phyloP scores from a whole-genome alignment of 2,888 invertebrate genomes.

The Aethes cnicana region DNA sequence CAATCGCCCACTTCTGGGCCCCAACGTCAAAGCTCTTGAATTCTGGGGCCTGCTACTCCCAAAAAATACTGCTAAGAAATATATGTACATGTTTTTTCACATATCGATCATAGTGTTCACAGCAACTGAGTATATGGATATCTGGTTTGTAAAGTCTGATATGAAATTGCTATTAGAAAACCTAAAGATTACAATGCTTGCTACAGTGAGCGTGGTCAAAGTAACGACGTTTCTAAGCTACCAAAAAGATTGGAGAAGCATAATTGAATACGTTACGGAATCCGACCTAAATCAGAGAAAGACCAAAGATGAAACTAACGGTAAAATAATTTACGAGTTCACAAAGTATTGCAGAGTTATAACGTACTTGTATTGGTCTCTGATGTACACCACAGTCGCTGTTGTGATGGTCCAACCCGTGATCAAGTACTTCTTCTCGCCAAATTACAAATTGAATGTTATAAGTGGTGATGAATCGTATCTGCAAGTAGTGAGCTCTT shows the following conservation, averaged over 20 bases:
- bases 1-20: slow-evolving; percentile 61
- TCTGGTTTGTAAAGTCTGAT: slow-evolving; percentile 65
- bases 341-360: slow-evolving; percentile 66
- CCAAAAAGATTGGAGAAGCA: slow-evolving; percentile 59
- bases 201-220: slow-evolving; percentile 63
- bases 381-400: slow-evolving; percentile 65
- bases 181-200: slow-evolving; percentile 66
- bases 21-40: slow-evolving; percentile 60
- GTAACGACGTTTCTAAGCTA: slow-evolving; percentile 58
- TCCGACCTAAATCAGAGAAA: slow-evolving; percentile 55
- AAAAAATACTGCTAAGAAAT: slow-evolving; percentile 42
- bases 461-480: slow-evolving; percentile 57
- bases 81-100: slow-evolving; percentile 59
- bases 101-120: slow-evolving; percentile 57
- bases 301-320: slow-evolving; percentile 42
- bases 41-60: slow-evolving; percentile 73
- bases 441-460: slow-evolving; percentile 53
- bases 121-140: slow-evolving; percentile 61
- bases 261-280: slow-evolving; percentile 62
- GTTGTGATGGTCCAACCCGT: slow-evolving; percentile 61
- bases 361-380: slow-evolving; percentile 60
- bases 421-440: slow-evolving; percentile 51
- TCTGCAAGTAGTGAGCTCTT: slow-evolving; percentile 65
- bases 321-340: slow-evolving; percentile 44
- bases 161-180: slow-evolving; percentile 62